Conservation (phyloP, 2,113 vertebrate genomes). For the Sinocyclocheilus anophthalmus region DNA sequence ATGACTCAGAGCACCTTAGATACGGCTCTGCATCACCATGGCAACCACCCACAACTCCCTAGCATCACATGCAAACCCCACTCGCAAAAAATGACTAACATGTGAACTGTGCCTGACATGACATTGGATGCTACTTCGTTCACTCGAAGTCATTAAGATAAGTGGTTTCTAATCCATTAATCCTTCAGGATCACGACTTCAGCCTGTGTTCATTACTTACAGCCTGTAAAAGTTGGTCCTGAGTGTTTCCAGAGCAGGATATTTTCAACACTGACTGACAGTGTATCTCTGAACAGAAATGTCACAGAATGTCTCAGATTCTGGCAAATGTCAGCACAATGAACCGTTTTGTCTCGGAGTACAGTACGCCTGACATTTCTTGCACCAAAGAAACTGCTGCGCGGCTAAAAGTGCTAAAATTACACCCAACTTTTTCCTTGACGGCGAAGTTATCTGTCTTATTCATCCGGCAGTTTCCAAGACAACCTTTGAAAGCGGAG, state of each 20-base stretch:
- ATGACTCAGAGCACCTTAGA: slow-evolving; percentile 15
- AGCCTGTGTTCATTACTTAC: not conserved
- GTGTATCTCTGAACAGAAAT: slow-evolving; percentile 59
- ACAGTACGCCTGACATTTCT: slow-evolving; percentile 27
- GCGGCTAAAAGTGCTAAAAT: not conserved
- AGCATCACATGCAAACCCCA: not conserved
- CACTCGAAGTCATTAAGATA: not conserved
- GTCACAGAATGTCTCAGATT: slow-evolving; percentile 68
- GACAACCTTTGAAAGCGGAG: slow-evolving; percentile 38
- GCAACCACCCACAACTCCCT: not conserved
- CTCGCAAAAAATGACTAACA: not conserved
- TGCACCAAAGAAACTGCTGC: not conserved
- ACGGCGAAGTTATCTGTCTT: not conserved
- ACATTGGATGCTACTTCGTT: not conserved
- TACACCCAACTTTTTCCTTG: slow-evolving; percentile 9
- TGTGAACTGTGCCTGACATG: not conserved
- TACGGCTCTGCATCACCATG: not conserved
- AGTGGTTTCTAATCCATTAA: slow-evolving; percentile 35
- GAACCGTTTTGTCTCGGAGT: slow-evolving; percentile 52
- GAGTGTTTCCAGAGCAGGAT: slow-evolving; percentile 4
- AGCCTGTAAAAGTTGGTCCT: not conserved
- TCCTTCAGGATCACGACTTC: not conserved
- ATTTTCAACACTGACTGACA: not conserved
- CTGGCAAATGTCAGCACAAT: slow-evolving; percentile 68
- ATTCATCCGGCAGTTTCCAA: slow-evolving; percentile 45